Conservation (phyloP, 2,113 vertebrate genomes). For the Myotis brandtii region DNA sequence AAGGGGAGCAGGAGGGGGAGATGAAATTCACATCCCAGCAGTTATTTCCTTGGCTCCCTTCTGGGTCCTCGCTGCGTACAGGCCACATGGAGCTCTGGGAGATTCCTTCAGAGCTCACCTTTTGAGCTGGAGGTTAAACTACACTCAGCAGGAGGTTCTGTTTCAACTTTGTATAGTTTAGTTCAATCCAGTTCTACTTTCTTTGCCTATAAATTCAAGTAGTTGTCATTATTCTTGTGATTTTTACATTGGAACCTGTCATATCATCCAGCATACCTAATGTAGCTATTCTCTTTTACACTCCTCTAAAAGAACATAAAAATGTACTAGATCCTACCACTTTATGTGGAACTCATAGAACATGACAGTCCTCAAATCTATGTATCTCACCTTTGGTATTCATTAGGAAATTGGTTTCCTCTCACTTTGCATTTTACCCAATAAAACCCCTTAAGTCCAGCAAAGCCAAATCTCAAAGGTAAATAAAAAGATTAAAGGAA, state of each 20-base stretch:
- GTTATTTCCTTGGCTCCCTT: neutral
- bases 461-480: constrained; percentile 25
- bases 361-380: neutral
- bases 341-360: neutral
- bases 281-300: neutral
- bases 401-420: constrained; percentile 47
- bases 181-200: neutral
- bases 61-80: neutral
- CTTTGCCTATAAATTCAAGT: neutral
- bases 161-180: constrained; percentile 8
- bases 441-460: neutral
- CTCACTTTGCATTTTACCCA: constrained; percentile 44
- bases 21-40: neutral
- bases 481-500: neutral
- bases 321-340: neutral
- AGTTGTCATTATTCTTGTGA: neutral
- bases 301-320: neutral
- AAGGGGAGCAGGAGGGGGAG: neutral
- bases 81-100: neutral
- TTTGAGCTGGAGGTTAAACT: neutral
- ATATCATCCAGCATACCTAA: neutral
- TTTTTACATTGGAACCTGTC: neutral
- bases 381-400: neutral
- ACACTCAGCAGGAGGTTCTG: neutral
- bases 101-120: neutral